Evolutionary conservation across 2,113 vertebrate species (phyloP).

Genomic region (Polypterus senegalus): DNA sequence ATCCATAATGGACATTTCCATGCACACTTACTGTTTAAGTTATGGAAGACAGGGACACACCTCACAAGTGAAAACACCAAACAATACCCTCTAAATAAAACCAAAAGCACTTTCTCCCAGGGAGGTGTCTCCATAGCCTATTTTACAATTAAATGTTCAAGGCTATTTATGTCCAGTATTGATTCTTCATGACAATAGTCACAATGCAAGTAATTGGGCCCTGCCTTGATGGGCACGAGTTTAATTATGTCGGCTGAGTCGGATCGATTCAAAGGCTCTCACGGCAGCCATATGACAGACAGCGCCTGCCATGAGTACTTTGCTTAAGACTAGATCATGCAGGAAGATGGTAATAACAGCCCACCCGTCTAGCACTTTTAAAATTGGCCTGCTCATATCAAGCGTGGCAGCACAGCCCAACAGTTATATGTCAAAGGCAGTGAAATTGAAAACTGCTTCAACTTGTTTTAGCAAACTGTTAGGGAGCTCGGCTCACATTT

Average conservation of each 20-base stretch:
- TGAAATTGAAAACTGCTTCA: too few species aligned
- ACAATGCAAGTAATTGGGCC: slow-evolving; percentile 31
- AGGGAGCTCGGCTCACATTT: too few species aligned
- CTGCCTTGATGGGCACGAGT: slow-evolving; percentile 38
- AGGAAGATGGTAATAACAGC: slow-evolving; percentile 8
- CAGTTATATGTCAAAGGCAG: too few species aligned
- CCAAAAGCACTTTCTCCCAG: too few species aligned
- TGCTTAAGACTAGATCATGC: slow-evolving; percentile 2
- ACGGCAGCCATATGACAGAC: not conserved
- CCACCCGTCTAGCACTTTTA: too few species aligned
- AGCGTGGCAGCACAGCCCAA: too few species aligned
- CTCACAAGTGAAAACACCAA: slow-evolving; percentile 3
- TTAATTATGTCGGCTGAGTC: slow-evolving; percentile 36
- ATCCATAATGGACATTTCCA: too few species aligned
- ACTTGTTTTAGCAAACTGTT: too few species aligned
- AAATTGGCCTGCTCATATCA: too few species aligned
- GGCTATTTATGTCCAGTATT: slow-evolving; percentile 26
- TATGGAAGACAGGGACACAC: slow-evolving; percentile 1
- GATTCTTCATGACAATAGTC: slow-evolving; percentile 33
- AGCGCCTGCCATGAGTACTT: slow-evolving; percentile 12
- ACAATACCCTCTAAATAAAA: slow-evolving; percentile 5
- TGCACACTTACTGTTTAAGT: slow-evolving; percentile 2
- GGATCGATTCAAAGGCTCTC: slow-evolving; percentile 18
- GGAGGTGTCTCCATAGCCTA: too few species aligned
- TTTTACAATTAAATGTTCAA: slow-evolving; percentile 11